phyloP scores from a whole-genome alignment of 1,140 invertebrate species.

The Drosophila pallidifrons region DNA sequence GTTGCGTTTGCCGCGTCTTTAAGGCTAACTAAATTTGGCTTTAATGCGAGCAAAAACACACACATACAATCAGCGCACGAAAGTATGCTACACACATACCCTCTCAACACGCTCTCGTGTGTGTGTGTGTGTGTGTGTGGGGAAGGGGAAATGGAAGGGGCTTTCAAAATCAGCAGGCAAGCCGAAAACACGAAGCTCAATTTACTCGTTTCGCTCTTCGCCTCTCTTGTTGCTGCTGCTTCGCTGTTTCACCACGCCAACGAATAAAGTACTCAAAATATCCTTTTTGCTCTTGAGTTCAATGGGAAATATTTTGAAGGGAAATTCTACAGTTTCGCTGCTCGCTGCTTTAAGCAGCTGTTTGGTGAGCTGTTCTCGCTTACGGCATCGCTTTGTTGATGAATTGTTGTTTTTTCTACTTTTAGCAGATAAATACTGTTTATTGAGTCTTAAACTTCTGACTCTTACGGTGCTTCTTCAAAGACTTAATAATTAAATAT shows the following conservation, averaged over 20 bases:
- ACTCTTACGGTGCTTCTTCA: too few species aligned
- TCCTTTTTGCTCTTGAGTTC: conserved; percentile 11
- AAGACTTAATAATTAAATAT: too few species aligned
- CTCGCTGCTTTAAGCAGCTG: neutral
- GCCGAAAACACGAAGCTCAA: conserved; percentile 4
- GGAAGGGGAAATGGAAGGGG: neutral
- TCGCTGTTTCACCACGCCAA: conserved; percentile 52
- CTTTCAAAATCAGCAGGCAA: conserved; percentile 38
- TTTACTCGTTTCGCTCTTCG: neutral
- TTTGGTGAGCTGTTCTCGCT: neutral
- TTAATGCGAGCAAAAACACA: conserved; percentile 32
- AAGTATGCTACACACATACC: conserved; percentile 70
- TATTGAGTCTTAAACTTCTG: too few species aligned
- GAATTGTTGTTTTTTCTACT: too few species aligned
- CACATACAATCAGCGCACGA: conserved; percentile 70
- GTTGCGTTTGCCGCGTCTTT: conserved; percentile 46
- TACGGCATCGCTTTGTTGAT: neutral
- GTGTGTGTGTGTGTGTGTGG: too few species aligned
- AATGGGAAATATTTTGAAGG: conserved; percentile 20
- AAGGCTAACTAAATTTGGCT: conserved; percentile 53
- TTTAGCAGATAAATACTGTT: too few species aligned
- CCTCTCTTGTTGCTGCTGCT: too few species aligned
- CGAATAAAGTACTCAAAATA: conserved; percentile 15
- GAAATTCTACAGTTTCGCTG: conserved; percentile 20
- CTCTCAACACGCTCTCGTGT: neutral